These are phyloP conservation scores for Nomada flava DNA, from an alignment of 2,888 invertebrate genomes.

Conservation along the genomic window DNA sequence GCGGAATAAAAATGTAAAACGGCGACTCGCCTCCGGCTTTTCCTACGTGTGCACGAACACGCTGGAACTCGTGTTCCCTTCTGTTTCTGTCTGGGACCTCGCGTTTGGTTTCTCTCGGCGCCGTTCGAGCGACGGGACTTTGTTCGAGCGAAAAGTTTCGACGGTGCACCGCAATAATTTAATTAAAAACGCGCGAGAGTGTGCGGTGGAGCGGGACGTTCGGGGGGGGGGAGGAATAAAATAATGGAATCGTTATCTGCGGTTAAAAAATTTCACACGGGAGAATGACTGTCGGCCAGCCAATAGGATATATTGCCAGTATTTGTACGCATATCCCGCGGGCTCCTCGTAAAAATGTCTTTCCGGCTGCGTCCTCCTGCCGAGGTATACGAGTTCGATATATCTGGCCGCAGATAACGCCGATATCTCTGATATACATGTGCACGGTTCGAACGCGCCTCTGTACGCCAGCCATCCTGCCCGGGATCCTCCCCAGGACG, in stretches of 20 bases:
- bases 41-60: background rate
- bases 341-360: constrained; percentile 83
- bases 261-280: constrained; percentile 63
- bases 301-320: constrained; percentile 56
- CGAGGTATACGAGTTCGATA: constrained; percentile 69
- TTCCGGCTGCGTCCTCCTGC: constrained; percentile 74
- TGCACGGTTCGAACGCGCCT: constrained; percentile 73
- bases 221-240: constrained; percentile 36
- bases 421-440: constrained; percentile 83
- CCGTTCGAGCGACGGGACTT: background rate
- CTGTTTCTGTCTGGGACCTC: background rate
- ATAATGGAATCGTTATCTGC: constrained; percentile 62
- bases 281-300: constrained; percentile 53
- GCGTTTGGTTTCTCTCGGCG: background rate
- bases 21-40: constrained; percentile 76
- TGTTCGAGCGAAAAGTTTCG: background rate
- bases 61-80: constrained; percentile 1
- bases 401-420: constrained; percentile 79
- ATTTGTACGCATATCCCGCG: constrained; percentile 67
- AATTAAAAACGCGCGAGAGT: constrained; percentile 6
- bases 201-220: background rate
- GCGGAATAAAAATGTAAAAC: constrained; percentile 78
- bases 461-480: constrained; percentile 56
- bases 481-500: constrained; percentile 46
- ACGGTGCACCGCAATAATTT: background rate